Conservation (phyloP, 2,888 invertebrate genomes). For the Chorisops tibialis region DNA sequence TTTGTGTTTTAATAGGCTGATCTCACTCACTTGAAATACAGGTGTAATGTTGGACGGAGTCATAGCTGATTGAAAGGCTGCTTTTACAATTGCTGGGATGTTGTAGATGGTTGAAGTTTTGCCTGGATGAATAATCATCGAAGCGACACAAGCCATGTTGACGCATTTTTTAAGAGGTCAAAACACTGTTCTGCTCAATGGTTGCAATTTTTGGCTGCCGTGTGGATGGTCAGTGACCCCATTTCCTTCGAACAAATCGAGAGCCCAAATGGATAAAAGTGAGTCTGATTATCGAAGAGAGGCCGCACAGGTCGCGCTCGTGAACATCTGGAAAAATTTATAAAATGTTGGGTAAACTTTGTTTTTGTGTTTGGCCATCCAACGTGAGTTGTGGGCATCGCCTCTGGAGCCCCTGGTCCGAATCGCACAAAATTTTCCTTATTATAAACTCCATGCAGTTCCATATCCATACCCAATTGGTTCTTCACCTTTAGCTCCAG, state of each 20-base stretch:
- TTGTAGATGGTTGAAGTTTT: slow-evolving; percentile 41
- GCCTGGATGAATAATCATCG: slow-evolving; percentile 40
- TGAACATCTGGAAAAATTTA: too few relatives aligned
- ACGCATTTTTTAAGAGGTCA: slow-evolving; percentile 40
- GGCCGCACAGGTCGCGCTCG: too few relatives aligned
- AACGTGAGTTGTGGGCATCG: too few relatives aligned
- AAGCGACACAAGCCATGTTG: slow-evolving; percentile 37
- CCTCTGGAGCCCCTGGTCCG: too few relatives aligned
- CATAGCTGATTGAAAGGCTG: slow-evolving; percentile 15
- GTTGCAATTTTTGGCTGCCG: slow-evolving; percentile 32
- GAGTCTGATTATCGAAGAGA: slow-evolving; percentile 36
- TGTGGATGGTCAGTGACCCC: slow-evolving; percentile 28
- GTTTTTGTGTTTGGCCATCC: too few relatives aligned
- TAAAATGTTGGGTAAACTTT: too few relatives aligned
- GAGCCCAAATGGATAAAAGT: slow-evolving; percentile 29
- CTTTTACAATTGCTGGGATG: slow-evolving; percentile 36
- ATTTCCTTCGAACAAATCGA: slow-evolving; percentile 31
- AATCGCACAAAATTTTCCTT: too few relatives aligned
- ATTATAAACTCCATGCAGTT: too few relatives aligned
- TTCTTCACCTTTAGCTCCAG: too few relatives aligned
- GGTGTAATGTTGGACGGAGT: slow-evolving; percentile 19
- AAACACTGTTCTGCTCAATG: slow-evolving; percentile 37
- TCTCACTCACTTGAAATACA: too few relatives aligned
- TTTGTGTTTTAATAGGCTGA: too few relatives aligned
- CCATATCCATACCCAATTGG: too few relatives aligned